These are phyloP conservation scores for Microtus agrestis DNA, from an alignment of 2,797 vertebrate genomes.

Conservation along the genomic window DNA sequence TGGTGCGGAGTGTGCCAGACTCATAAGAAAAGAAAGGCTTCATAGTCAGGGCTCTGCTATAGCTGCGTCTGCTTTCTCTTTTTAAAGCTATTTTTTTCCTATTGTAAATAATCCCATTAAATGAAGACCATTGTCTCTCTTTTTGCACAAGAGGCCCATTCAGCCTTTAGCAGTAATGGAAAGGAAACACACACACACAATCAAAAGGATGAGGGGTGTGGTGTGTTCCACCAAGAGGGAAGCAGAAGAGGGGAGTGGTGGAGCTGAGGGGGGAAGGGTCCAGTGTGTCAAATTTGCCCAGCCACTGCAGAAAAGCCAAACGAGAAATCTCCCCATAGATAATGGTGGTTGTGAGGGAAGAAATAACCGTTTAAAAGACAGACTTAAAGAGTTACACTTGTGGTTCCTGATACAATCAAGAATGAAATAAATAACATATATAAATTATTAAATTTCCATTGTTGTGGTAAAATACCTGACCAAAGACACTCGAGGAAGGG, in stretches of 20 bases:
- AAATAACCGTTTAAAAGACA: background rate
- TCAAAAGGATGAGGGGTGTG: conserved; percentile 77
- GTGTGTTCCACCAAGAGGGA: conserved; percentile 76
- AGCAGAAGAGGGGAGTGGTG: conserved; percentile 49
- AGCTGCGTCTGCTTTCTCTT: conserved; percentile 79
- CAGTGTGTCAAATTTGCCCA: conserved; percentile 57
- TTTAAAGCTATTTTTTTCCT: conserved; percentile 84
- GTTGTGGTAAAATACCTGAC: background rate
- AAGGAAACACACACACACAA: conserved; percentile 74
- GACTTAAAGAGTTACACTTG: background rate
- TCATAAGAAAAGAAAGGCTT: conserved; percentile 84
- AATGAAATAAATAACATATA: background rate
- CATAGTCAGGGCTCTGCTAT: conserved; percentile 82
- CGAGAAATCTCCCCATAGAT: conserved; percentile 72
- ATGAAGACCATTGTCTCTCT: conserved; percentile 85
- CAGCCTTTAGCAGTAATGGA: conserved; percentile 82
- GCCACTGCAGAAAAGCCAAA: conserved; percentile 74
- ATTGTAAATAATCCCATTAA: conserved; percentile 88
- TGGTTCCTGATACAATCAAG: conserved; percentile 68
- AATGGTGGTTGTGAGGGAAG: conserved; percentile 26
- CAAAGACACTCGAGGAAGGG: background rate
- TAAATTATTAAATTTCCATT: background rate
- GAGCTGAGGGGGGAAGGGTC: conserved; percentile 39
- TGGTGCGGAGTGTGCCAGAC: conserved; percentile 86
- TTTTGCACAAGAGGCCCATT: conserved; percentile 86